Percentiles rank a stretch among this genome's conserved stretches.
phyloP scores from a whole-genome alignment of 2,888 invertebrate genomes.

The Apodemia hepburni region DNA sequence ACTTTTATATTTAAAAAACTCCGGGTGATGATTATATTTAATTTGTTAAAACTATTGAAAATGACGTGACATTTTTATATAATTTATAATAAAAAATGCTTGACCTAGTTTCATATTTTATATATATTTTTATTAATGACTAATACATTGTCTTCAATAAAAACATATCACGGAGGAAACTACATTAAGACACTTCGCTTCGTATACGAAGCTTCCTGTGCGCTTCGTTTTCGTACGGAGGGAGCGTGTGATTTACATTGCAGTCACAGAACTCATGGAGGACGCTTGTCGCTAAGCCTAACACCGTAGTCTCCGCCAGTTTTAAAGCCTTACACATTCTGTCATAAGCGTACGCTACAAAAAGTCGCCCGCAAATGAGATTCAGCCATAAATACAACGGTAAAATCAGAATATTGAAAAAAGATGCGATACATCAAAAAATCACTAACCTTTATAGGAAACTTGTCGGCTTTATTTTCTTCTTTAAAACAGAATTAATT shows the following conservation, averaged over 20 bases:
- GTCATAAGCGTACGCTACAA: not conserved
- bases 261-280: not conserved
- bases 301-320: not conserved
- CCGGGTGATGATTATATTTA: too few species aligned
- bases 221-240: not conserved
- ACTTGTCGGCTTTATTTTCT: not conserved
- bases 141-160: too few species aligned
- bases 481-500: not conserved
- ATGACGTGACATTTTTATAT: too few species aligned
- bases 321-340: not conserved
- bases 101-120: too few species aligned
- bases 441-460: conserved; percentile 13
- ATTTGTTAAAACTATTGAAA: too few species aligned
- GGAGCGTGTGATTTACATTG: not conserved
- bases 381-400: not conserved
- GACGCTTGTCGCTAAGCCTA: not conserved
- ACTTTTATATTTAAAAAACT: too few species aligned
- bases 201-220: not conserved
- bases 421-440: not conserved
- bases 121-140: too few species aligned
- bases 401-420: not conserved
- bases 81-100: too few species aligned
- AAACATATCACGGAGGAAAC: too few species aligned
- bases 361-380: not conserved
- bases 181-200: not conserved